Base-by-base conservation (phyloP, 2,113 vertebrate species). In the Brevimyrus niger region DNA sequence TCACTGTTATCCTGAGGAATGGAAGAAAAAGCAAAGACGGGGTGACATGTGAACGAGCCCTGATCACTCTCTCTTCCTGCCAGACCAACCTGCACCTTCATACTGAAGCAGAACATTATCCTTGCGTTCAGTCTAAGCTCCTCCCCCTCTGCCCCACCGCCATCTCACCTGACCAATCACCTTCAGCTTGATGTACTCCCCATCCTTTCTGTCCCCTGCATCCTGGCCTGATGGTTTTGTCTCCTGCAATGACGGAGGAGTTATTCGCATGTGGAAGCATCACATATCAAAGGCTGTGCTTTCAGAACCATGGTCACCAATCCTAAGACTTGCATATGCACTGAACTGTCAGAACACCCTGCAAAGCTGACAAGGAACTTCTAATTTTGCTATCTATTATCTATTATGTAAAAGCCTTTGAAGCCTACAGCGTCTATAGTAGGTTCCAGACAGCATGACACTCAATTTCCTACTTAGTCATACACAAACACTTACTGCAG, bases 171-270 rank as follows among this genome's bases (percentile, higher is more conserved):
- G 98, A 50, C 98, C 98, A 53, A 99, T 99, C 93, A 99, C 98
- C 96, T 99, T 99, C 91, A 99, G 96, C 94, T 99, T 99, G 93
- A 99, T 99, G 93, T 99, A 99, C 91, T 99, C 98, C 88, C 98
- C 98, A 89, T 99, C 98, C 92, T 99, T 99, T 96, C 99, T 99
- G 88, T 99, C 98, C 15, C 97, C 97, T 61, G 97, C 97, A 89
- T 99, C 98, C 93, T 98, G 97, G 94, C 97, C 96, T 94, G 98
- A 97, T 91, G 98, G 98, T 94, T 99, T 99, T 88, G 98, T 98
- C 96, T 99, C 98, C 98, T 99, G 69, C 27, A 94, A 89, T 38
- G 73, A 90, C 47, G 88, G 92, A 90, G 46, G 91, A 89, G 8
- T 87, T 51, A 80, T 76, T 5, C 0, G 5, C 0, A 3, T 31